These are phyloP conservation scores for Bovichtus diacanthus DNA, from an alignment of 2,797 vertebrate genomes.

Conservation along the genomic window DNA sequence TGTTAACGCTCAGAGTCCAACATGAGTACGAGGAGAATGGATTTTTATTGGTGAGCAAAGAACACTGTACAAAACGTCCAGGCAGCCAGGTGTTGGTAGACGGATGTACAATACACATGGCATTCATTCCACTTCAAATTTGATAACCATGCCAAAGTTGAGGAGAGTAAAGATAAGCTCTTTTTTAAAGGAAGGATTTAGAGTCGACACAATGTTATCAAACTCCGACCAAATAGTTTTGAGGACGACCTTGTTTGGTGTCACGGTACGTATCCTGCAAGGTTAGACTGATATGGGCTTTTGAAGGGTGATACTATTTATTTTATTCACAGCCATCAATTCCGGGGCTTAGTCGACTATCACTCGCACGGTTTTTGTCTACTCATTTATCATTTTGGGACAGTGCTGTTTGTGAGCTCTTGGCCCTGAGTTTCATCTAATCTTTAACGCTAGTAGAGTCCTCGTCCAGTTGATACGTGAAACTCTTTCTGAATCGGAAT, in stretches of 20 bases:
- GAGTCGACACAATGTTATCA: background rate
- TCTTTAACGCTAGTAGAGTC: background rate
- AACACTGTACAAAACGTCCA: background rate
- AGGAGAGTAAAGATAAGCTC: background rate
- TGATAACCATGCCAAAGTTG: background rate
- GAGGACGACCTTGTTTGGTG: conserved; percentile 8
- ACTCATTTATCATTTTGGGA: too few relatives aligned
- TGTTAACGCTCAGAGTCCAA: background rate
- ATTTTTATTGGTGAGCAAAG: background rate
- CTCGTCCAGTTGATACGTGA: conserved; percentile 1
- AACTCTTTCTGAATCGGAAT: background rate
- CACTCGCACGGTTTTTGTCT: too few relatives aligned
- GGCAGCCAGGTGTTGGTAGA: background rate
- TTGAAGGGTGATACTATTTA: background rate
- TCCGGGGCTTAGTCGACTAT: too few relatives aligned
- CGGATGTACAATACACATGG: background rate
- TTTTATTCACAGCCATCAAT: background rate
- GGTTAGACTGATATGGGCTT: background rate
- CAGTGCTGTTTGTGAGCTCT: background rate
- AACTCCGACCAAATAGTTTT: background rate
- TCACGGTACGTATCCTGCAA: background rate
- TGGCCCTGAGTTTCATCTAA: conserved; percentile 19
- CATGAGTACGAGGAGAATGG: background rate
- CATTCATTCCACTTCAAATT: background rate
- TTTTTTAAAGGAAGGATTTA: background rate